Percentiles rank a stretch among this genome's conserved stretches.
Conservation (phyloP, 2,888 invertebrate species). For the Melinopterus prodromus region DNA sequence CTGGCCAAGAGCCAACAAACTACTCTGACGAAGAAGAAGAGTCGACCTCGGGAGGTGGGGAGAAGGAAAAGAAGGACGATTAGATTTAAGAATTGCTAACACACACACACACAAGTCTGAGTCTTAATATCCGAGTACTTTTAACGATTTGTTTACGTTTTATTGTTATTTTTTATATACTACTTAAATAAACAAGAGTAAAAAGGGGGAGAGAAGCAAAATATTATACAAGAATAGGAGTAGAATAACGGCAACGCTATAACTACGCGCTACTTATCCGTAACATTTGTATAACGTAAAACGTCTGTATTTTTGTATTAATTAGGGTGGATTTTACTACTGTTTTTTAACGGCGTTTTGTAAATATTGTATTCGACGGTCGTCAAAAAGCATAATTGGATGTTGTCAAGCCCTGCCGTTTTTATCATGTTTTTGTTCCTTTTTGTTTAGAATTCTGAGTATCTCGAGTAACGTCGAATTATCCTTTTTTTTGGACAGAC, state of each 20-base stretch:
- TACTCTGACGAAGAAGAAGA: constrained; percentile 91
- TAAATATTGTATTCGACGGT: neutral
- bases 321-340: constrained; percentile 8
- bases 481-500: neutral
- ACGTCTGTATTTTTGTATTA: neutral
- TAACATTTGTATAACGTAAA: neutral
- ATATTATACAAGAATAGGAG: constrained; percentile 12
- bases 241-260: neutral
- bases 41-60: constrained; percentile 61
- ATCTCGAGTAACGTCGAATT: neutral
- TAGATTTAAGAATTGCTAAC: constrained; percentile 23
- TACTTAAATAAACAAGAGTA: constrained; percentile 36
- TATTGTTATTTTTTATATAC: constrained; percentile 37
- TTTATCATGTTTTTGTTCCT: neutral
- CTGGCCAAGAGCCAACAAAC: constrained; percentile 88
- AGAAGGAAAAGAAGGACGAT: constrained; percentile 58
- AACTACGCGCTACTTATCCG: neutral
- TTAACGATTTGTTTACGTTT: constrained; percentile 23
- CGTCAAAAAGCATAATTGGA: neutral
- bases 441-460: neutral
- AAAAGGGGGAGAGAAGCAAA: neutral
- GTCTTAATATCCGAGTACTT: constrained; percentile 35
- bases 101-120: constrained; percentile 34
- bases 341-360: neutral
- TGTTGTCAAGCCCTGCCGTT: neutral